These are phyloP conservation scores for Platysternon megacephalum DNA, from an alignment of 2,113 vertebrate species.

Conservation along the genomic window DNA sequence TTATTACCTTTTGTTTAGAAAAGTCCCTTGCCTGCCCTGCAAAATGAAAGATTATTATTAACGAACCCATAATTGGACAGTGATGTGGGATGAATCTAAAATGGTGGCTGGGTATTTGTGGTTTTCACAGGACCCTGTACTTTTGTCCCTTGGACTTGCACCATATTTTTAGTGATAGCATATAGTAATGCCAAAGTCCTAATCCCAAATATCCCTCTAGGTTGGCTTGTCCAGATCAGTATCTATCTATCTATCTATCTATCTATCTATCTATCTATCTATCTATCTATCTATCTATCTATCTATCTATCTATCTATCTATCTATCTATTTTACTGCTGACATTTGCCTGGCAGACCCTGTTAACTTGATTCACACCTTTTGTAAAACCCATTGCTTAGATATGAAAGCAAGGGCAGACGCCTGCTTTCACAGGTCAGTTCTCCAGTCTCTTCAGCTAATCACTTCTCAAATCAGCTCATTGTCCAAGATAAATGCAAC, in stretches of 20 bases:
- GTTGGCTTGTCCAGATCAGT: conserved; percentile 12
- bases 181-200: neutral
- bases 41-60: conserved; percentile 22
- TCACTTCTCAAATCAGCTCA: neutral
- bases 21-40: neutral
- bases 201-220: neutral
- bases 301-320: too few species aligned
- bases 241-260: too few species aligned
- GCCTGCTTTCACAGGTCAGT: neutral
- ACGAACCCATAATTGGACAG: neutral
- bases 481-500: neutral
- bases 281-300: too few species aligned
- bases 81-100: neutral
- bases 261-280: too few species aligned
- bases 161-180: conserved; percentile 5
- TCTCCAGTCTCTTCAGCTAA: neutral
- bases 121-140: neutral
- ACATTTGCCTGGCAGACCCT: conserved; percentile 6
- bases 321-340: neutral
- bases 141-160: neutral
- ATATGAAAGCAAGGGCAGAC: neutral
- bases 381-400: conserved; percentile 25
- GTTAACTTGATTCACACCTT: conserved; percentile 26
- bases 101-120: neutral
- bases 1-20: neutral